Evolutionary conservation across 2,797 vertebrate species (phyloP).

Genomic region (Tiaroga cobitis): DNA sequence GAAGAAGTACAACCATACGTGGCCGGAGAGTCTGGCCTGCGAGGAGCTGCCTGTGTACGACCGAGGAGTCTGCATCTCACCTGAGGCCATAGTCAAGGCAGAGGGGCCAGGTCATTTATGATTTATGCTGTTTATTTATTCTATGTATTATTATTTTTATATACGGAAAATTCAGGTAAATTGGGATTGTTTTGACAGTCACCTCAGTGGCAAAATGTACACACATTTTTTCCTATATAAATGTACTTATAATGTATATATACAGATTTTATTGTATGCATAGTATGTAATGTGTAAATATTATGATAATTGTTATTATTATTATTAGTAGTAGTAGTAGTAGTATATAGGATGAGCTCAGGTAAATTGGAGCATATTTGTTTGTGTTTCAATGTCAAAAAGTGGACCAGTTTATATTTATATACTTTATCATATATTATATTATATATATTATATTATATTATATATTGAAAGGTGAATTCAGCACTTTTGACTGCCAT

Average conservation of each 20-base stretch:
- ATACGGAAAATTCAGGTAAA: neutral
- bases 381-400: neutral
- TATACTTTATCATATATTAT: neutral
- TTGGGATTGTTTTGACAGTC: neutral
- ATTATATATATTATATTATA: neutral
- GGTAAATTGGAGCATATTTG: neutral
- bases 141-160: neutral
- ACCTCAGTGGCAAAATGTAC: neutral
- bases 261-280: neutral
- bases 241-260: no score
- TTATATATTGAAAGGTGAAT: neutral
- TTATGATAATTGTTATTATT: neutral
- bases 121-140: neutral
- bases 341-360: neutral
- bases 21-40: conserved; percentile 95
- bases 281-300: neutral
- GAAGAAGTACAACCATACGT: conserved; percentile 90
- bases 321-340: no score
- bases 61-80: conserved; percentile 96
- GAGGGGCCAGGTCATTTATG: conserved; percentile 84
- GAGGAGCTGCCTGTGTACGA: conserved; percentile 94
- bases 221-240: neutral
- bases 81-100: conserved; percentile 94
- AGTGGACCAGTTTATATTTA: neutral
- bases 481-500: neutral